These are phyloP conservation scores for Australoheros facetus DNA, from an alignment of 2,797 vertebrate genomes.

Conservation along the genomic window DNA sequence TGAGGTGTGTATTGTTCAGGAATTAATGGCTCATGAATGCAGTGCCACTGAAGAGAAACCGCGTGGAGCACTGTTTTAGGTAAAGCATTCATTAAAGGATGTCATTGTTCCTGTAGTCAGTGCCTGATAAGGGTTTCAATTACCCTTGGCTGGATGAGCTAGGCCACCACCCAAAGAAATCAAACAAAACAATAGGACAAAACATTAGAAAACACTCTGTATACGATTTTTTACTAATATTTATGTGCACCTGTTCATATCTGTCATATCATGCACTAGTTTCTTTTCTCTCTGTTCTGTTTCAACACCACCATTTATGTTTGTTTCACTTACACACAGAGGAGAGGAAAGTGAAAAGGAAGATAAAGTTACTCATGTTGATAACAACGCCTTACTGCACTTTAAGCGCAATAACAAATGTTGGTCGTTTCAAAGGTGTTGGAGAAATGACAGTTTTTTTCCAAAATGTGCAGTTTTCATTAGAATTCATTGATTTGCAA, in stretches of 20 bases:
- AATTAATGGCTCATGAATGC: slow-evolving; percentile 41
- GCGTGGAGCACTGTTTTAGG: slow-evolving; percentile 19
- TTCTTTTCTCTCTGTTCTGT: neutral
- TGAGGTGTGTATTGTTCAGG: slow-evolving; percentile 61
- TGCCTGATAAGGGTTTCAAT: neutral
- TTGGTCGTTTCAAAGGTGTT: neutral
- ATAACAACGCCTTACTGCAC: neutral
- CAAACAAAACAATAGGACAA: neutral
- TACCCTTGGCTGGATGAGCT: neutral
- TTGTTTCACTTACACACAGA: neutral
- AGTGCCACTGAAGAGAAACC: neutral
- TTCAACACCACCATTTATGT: neutral
- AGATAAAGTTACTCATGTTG: neutral
- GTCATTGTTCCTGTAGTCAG: slow-evolving; percentile 16
- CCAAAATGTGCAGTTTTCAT: neutral
- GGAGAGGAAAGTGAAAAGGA: neutral
- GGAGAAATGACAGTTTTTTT: neutral
- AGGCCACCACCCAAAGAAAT: neutral
- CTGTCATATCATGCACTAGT: neutral
- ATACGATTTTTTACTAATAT: neutral
- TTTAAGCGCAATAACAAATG: neutral
- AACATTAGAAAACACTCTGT: neutral
- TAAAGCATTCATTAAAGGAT: neutral
- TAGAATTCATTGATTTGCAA: neutral
- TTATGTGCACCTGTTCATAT: neutral